Evolutionary conservation across 2,797 vertebrate genomes (phyloP), one percentile per base, ranked within the genome.

Genomic region (Zenarchopterus dispar): DNA sequence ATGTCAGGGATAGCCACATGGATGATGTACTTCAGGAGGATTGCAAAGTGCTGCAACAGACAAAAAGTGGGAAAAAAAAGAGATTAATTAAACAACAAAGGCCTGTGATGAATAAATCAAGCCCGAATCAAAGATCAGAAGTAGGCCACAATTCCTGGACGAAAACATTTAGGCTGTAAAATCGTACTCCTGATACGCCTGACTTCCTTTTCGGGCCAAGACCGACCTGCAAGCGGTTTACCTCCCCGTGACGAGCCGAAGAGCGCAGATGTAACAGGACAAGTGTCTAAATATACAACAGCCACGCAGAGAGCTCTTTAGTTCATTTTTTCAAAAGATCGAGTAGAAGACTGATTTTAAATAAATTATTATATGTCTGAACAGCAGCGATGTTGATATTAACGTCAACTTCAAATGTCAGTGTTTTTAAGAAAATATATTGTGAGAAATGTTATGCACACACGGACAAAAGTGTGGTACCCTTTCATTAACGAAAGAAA

Each of bases 11-110:
- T 97, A 62, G 96, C 95, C 71, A 96, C 94, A 8, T 99, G 96
- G 90, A 99, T 98, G 66, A 99, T 18, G 70, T 98, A 99, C 88
- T 99, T 99, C 75, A 99, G 90, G 13, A 99, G 88, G 66, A 99
- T 88, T 6, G 96, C 97, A 50, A 99, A 97, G 89, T 99, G 97
- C 97, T 99, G 85, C 65, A 75, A 79, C 36, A 43, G 4, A 33
- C 16, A 59, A 33, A 55, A 36, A 1, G 11, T 9, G 6, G n/a
- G 28, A 58, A 4, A 58, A 52, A 39, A 22, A 46, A 52, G 44
- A 46, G 21, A 46, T 46, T 3, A 53, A 21, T 46, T 8, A 17
- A 23, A 36, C 19, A 51, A 28, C 4, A 22, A n/a, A 41, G 9
- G 23, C 19, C 42, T 24, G 9, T 1, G 24, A 46, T 28, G 16